Evolutionary conservation across 2,797 vertebrate genomes (phyloP).

Genomic region (Onychomys torridus): DNA sequence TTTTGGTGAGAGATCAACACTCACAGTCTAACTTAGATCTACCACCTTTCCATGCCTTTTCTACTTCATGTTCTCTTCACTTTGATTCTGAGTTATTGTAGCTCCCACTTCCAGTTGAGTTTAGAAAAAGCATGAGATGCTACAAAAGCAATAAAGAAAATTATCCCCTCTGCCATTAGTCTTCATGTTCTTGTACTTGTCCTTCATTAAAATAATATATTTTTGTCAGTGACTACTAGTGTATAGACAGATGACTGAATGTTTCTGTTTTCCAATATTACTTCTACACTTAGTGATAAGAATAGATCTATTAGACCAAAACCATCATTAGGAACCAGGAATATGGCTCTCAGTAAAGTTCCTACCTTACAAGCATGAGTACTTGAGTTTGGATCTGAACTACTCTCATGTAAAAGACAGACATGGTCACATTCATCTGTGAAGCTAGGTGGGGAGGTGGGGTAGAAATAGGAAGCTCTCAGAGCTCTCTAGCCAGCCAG

Average conservation of each 20-base stretch:
- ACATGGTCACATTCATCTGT: not conserved
- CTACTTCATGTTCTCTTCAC: conserved; percentile 20
- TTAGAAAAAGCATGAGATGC: not conserved
- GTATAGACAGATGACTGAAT: not conserved
- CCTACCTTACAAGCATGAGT: too few relatives aligned
- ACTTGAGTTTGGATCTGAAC: not conserved
- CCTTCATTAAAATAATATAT: not conserved
- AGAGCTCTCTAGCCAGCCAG: not conserved
- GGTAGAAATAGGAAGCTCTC: not conserved
- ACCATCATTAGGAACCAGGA: not conserved
- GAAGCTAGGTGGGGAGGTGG: not conserved
- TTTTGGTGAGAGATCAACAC: conserved; percentile 24
- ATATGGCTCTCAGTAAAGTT: not conserved
- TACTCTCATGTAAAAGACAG: not conserved
- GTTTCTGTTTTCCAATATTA: not conserved
- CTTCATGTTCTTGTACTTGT: not conserved
- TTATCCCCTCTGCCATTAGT: not conserved
- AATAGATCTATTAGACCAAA: not conserved
- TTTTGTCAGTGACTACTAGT: not conserved
- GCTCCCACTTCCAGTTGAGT: not conserved
- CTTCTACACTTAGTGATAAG: not conserved
- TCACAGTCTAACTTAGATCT: conserved; percentile 9
- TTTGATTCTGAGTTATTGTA: conserved; percentile 40
- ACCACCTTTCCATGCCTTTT: not conserved
- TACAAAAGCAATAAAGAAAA: not conserved